phyloP scores from a whole-genome alignment of 2,888 invertebrate species.

The Noctua janthina region DNA sequence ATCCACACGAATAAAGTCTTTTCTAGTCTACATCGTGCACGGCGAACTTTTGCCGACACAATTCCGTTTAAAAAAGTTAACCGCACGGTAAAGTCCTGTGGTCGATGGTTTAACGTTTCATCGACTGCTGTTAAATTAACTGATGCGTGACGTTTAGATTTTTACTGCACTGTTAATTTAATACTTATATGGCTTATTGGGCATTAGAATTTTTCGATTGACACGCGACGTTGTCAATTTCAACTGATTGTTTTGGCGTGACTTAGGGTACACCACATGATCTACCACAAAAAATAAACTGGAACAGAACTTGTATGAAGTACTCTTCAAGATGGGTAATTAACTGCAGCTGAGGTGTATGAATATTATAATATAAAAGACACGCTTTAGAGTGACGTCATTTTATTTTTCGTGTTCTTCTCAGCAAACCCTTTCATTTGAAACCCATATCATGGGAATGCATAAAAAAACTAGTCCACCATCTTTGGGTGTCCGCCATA shows the following conservation, averaged over 20 bases:
- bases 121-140: constrained; percentile 16
- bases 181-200: not conserved
- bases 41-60: constrained; percentile 32
- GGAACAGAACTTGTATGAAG: too few relatives aligned
- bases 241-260: not conserved
- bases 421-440: too few relatives aligned
- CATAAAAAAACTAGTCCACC: too few relatives aligned
- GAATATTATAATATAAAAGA: too few relatives aligned
- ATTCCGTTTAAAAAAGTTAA: constrained; percentile 42
- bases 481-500: too few relatives aligned
- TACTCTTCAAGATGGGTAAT: too few relatives aligned
- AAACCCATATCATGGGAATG: too few relatives aligned
- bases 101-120: constrained; percentile 11
- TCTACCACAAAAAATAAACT: too few relatives aligned
- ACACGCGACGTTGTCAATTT: not conserved
- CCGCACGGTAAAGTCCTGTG: constrained; percentile 34
- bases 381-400: too few relatives aligned
- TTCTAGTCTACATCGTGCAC: not conserved
- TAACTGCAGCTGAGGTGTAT: too few relatives aligned
- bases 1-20: not conserved
- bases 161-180: not conserved
- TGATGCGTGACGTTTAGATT: not conserved
- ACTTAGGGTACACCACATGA: not conserved
- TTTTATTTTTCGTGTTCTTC: too few relatives aligned
- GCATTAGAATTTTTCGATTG: not conserved